Evolutionary conservation across 2,113 vertebrate species (phyloP).

Genomic region (Osmerus eperlanus): DNA sequence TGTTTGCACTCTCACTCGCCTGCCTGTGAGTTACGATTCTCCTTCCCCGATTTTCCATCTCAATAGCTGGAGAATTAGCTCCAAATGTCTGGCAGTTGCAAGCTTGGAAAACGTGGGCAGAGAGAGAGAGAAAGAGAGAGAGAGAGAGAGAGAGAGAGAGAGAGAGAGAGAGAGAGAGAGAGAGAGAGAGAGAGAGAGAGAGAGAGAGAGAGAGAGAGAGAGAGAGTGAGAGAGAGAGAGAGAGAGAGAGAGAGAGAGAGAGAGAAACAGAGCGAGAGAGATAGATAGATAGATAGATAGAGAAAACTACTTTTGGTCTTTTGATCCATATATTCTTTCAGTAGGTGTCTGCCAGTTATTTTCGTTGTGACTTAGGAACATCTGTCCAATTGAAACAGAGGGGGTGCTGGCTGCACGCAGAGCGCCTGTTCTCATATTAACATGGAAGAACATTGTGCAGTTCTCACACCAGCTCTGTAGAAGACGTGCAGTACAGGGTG

Average conservation of each 20-base stretch:
- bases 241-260: too few relatives aligned
- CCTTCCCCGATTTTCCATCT: slow-evolving; percentile 61
- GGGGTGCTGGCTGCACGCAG: neutral
- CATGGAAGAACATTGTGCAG: neutral
- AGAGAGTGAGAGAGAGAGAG: neutral
- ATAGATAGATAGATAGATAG: too few relatives aligned
- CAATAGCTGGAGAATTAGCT: slow-evolving; percentile 71
- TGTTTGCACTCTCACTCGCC: slow-evolving; percentile 57
- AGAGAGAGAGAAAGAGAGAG: too few relatives aligned
- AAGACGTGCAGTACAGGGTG: neutral
- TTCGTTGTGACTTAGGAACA: slow-evolving; percentile 31
- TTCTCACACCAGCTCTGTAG: neutral
- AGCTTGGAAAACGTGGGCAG: slow-evolving; percentile 16
- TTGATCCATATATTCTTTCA: slow-evolving; percentile 32
- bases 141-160: too few relatives aligned
- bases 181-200: too few relatives aligned
- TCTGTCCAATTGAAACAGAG: slow-evolving; percentile 26
- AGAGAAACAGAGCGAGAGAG: too few relatives aligned
- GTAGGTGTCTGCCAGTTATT: slow-evolving; percentile 33
- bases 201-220: too few relatives aligned
- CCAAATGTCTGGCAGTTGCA: slow-evolving; percentile 69
- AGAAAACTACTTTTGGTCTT: slow-evolving; percentile 3
- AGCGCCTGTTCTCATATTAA: neutral
- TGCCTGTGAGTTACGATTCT: slow-evolving; percentile 67
- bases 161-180: too few relatives aligned